A percentile compares a stretch with the other conserved stretches of the same genome.
Evolutionary conservation across 2,113 vertebrate genomes (phyloP).

Genomic region (Corydoras sp.): DNA sequence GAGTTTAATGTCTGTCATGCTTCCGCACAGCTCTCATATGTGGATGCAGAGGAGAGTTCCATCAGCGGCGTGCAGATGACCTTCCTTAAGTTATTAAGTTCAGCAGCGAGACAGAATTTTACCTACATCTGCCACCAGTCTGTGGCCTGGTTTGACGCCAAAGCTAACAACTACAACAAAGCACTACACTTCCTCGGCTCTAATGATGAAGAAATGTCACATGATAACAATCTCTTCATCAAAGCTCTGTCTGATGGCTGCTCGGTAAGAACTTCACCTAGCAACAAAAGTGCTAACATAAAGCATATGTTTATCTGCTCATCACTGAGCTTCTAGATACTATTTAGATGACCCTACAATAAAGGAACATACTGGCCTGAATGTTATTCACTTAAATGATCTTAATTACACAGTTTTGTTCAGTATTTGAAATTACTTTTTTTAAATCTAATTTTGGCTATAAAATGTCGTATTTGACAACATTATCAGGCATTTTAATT

Average conservation of each 20-base stretch:
- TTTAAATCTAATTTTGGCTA: no score
- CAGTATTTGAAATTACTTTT: no score
- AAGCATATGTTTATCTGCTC: no score
- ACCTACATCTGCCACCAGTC: constrained; percentile 96
- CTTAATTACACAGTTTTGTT: no score
- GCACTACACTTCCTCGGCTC: constrained; percentile 92
- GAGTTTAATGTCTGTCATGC: no score
- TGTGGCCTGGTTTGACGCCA: constrained; percentile 83
- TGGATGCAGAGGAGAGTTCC: constrained; percentile 77
- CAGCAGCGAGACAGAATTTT: constrained; percentile 92
- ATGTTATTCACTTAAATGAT: no score
- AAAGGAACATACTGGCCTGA: no score
- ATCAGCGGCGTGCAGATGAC: constrained; percentile 95
- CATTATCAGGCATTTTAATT: no score
- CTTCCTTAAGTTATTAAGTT: constrained; percentile 93
- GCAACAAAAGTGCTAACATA: not conserved
- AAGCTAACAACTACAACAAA: constrained; percentile 81
- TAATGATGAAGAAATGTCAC: constrained; percentile 95
- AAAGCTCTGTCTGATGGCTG: constrained; percentile 85
- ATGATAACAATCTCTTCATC: constrained; percentile 92
- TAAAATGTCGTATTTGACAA: no score
- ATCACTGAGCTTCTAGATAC: no score
- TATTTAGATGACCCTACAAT: no score
- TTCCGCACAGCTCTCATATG: constrained; percentile 77
- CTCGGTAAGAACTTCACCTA: constrained; percentile 68